Base-by-base conservation (phyloP, 2,113 vertebrate genomes). In the Aspidoscelis tigris region DNA sequence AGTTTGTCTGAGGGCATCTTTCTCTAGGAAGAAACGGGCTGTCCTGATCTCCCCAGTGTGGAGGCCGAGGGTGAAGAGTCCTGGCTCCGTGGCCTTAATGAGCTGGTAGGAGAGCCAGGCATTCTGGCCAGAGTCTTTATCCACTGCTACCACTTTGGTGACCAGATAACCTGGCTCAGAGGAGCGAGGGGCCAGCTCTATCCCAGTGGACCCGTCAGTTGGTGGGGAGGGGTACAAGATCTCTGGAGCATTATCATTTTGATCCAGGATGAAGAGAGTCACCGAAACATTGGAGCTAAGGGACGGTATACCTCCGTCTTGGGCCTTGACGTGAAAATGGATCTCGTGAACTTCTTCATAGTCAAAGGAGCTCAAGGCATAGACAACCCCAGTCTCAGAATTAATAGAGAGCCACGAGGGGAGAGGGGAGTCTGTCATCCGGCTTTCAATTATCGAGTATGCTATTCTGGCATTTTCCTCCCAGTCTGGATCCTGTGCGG, bases 191-290 rank as follows among this genome's bases (percentile, higher is more conserved):
- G n/a, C n/a, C n/a, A n/a, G 53, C 21, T 66, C 65, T 66, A 66
- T 66, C 65, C 65, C 65, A 66, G 65, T 66, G 65, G 65, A 66
- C 6, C 65, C 65, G 26, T 66, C 65, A 9, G 65, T 24, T 5
- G 65, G 65, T 26, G 65, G n/a, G 16, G 69, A 70, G 16, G 69
- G 69, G 16, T 70, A 70, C 16, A 70, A 39, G 69, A 70, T 70
- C 7, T 70, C n/a, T 33, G 69, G 69, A 70, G 69, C 16, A 18
- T 70, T 70, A 33, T 70, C 69, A 64, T 78, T 78, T 33, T 78
- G 55, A 5, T 78, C 76, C 33, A 78, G 76, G 33, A 78, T 78
- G 76, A 78, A 78, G 18, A 78, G 76, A 39, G 76, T 78, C 76
- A 78, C 76, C 12, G 76, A 78, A 7, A 64, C 33, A 24, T 64